Evolutionary conservation across 1,140 invertebrate species (phyloP).

Genomic region (Tetramorium simillimum): DNA sequence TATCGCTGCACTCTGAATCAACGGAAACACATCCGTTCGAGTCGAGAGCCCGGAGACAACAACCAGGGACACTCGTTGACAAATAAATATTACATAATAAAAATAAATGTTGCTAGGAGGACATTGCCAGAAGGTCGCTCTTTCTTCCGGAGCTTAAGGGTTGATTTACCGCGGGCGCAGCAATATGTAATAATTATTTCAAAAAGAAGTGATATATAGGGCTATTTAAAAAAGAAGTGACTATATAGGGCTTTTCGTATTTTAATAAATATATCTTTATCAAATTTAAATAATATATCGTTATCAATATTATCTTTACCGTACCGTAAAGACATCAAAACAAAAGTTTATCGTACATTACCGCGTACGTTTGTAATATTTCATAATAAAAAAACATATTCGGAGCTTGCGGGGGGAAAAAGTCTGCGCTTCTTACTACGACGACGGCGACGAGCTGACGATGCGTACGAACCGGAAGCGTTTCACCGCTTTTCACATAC

Average conservation of each 20-base stretch:
- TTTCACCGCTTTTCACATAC: constrained; percentile 84
- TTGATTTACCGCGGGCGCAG: too few species aligned
- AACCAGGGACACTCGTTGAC: too few species aligned
- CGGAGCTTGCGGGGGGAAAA: constrained; percentile 12
- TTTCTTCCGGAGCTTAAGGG: too few species aligned
- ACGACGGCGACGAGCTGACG: constrained; percentile 10
- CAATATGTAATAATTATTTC: background rate
- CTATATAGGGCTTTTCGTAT: background rate
- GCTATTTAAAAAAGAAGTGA: background rate
- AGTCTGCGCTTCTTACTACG: constrained; percentile 8
- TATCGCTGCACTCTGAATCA: too few species aligned
- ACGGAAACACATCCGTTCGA: too few species aligned
- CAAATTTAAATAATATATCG: too few species aligned
- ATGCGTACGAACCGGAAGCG: constrained; percentile 80
- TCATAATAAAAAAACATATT: background rate
- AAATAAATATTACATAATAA: too few species aligned
- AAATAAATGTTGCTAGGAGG: too few species aligned
- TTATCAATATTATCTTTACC: too few species aligned
- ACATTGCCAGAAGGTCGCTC: too few species aligned
- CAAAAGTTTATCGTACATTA: background rate
- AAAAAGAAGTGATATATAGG: background rate
- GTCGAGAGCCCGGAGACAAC: too few species aligned
- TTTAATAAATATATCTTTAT: background rate
- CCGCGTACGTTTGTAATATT: background rate
- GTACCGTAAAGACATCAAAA: background rate